A percentile compares a stretch with the other conserved stretches of the same genome.
These are phyloP conservation scores for Papilio helenus DNA, from an alignment of 1,140 invertebrate genomes.

Conservation along the genomic window DNA sequence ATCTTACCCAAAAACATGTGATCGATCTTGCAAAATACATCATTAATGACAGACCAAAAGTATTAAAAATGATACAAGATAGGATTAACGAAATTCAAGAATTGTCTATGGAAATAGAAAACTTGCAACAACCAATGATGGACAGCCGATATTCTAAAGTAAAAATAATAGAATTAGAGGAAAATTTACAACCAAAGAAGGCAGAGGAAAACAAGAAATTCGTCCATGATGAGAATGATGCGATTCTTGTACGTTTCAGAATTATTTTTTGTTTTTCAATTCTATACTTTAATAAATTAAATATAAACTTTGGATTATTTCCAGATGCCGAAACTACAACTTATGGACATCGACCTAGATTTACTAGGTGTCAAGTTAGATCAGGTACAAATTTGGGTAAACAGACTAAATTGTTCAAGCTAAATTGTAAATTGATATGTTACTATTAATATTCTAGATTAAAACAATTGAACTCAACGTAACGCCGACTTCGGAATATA, in stretches of 20 bases:
- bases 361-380: slow-evolving; percentile 57
- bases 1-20: slow-evolving; percentile 51
- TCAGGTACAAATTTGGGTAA: slow-evolving; percentile 53
- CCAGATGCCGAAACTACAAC: slow-evolving; percentile 64
- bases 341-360: slow-evolving; percentile 58
- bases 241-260: not conserved
- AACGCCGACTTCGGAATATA: not conserved
- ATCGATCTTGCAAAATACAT: slow-evolving; percentile 64
- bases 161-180: slow-evolving; percentile 36
- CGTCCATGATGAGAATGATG: not conserved
- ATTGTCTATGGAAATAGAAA: slow-evolving; percentile 50
- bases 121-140: slow-evolving; percentile 38
- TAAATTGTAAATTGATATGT: not conserved
- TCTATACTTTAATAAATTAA: slow-evolving; percentile 6
- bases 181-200: not conserved
- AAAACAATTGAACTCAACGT: slow-evolving; percentile 45
- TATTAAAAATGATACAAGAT: slow-evolving; percentile 49
- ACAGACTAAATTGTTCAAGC: not conserved
- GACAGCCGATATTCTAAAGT: slow-evolving; percentile 27
- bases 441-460: slow-evolving; percentile 45
- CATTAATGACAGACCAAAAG: slow-evolving; percentile 50
- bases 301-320: slow-evolving; percentile 44
- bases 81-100: slow-evolving; percentile 49
- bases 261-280: not conserved
- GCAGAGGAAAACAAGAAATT: not conserved